Base-by-base conservation (phyloP, 2,797 vertebrate genomes). In the Pseudotriccus pelzelni region DNA sequence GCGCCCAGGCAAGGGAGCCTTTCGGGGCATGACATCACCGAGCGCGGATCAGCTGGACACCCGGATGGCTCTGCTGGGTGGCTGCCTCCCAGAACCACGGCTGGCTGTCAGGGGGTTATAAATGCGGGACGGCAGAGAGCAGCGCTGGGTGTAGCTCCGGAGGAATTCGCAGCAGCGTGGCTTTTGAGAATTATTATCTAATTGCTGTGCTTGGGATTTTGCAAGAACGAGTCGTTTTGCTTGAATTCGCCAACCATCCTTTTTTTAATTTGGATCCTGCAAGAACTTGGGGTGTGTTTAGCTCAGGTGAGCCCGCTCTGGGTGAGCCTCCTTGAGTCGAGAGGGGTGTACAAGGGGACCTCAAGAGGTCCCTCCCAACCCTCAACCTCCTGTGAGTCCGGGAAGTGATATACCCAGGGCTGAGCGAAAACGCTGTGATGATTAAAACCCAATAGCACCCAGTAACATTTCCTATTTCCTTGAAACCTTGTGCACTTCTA, bases 11-110 rank as follows among this genome's bases (percentile, higher is more conserved):
- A 76, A 58, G 94, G 90, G 9, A 80, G 84, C 75, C 52, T 87
- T 73, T 75, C 5, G 28, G 84, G 46, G 75, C 32, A 93, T 95
- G 93, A 97, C 92, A 94, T 95, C 95, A 93, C 2, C 2, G 84
- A 43, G 77, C 69, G 89, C 4, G 11, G 87, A 55, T 55, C 63
- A 55, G 21, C 89, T 86, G 83, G 79, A 77, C 90, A 15, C 3
- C 4, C 41, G 18, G 12, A 76, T 47, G 24, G 24, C 76, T 64
- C 70, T 68, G 72, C 8, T 47, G 58, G 13, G 11, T 69, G 47
- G 46, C 81, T 37, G 43, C 64, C 49, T 23, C 49, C 50, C 50
- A 52, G 50, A 7, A 18, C 17, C 27, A 7, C 0, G 49, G 27
- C 27, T 28, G 34, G 46, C 36, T 44, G 9, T 3, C 41, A 24